Base-by-base conservation (phyloP, 2,113 vertebrate species). In the Etheostoma cragini region DNA sequence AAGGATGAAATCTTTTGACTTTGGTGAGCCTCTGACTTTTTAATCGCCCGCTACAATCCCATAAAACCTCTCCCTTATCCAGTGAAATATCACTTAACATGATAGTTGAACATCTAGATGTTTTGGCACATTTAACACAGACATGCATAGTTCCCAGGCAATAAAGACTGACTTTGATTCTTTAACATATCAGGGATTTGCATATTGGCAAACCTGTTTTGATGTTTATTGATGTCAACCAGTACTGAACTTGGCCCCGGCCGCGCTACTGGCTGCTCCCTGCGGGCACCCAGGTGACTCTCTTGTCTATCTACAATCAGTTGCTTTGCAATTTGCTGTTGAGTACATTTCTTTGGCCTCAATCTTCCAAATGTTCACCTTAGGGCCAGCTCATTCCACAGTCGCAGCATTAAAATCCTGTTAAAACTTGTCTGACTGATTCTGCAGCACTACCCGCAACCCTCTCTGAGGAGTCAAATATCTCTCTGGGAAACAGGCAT, bases 341-440 rank as follows among this genome's bases (percentile, higher is more conserved):
- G 33, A 50, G 42, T 54, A 53, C 38, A 71, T 74, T 82, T 82
- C 60, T 79, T 83, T 82, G 77, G 62, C 66, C 64, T 46, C 19
- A 0, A 35, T 2, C 58, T 76, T 33, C 6, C 3, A 35, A 63
- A 26, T 26, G 15, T 58, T 83, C 72, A 66, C 76, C 66, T 1
- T n/a, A 47, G 58, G 77, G 70, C 66, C 70, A 75, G 75, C 81
- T 90, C 88, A 90, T 91, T 87, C 82, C 84, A 54, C 72, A 64
- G 74, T 14, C 5, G 4, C 53, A 26, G 68, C 82, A 64, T 72
- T 65, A 84, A 62, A 76, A 64, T 87, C 93, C 71, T 91, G 91
- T 92, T 85, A 81, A 88, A 93, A 93, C 93, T 83, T 91, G 91
- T 79, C 69, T 13, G 17, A 5, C 69, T 60, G 46, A 68, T 54